phyloP scores from a whole-genome alignment of 2,797 vertebrate genomes.

The Macropus fuliginosus region DNA sequence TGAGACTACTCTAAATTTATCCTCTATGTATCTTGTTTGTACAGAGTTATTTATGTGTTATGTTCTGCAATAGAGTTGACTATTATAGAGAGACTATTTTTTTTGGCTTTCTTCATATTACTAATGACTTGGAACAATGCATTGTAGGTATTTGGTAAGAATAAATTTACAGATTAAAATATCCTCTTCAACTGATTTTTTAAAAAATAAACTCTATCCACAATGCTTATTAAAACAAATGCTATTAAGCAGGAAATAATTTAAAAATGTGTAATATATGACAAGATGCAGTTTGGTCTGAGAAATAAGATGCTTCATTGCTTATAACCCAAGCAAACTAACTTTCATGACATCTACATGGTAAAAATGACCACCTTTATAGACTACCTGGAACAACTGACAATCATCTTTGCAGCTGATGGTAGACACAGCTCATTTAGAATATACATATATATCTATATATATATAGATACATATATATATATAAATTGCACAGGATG shows the following conservation, averaged over 20 bases:
- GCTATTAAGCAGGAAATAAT: constrained; percentile 24
- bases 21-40: not conserved
- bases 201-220: not conserved
- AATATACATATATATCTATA: not conserved
- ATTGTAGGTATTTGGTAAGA: not conserved
- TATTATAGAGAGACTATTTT: not conserved
- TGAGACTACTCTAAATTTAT: not conserved
- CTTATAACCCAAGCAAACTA: not conserved
- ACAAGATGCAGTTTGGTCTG: not conserved
- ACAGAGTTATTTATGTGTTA: not conserved
- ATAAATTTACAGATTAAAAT: not conserved
- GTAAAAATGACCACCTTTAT: not conserved
- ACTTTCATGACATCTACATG: not conserved
- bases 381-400: not conserved
- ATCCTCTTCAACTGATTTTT: not conserved
- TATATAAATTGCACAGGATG: too few species aligned
- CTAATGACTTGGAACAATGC: not conserved
- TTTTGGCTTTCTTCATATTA: not conserved
- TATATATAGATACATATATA: too few species aligned
- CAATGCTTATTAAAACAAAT: constrained; percentile 9
- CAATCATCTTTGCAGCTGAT: not conserved
- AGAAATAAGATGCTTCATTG: not conserved
- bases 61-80: too few species aligned
- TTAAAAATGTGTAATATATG: not conserved
- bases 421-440: not conserved